These are phyloP conservation scores for Perizoma affinitatum DNA, from an alignment of 2,888 invertebrate species.

Conservation along the genomic window DNA sequence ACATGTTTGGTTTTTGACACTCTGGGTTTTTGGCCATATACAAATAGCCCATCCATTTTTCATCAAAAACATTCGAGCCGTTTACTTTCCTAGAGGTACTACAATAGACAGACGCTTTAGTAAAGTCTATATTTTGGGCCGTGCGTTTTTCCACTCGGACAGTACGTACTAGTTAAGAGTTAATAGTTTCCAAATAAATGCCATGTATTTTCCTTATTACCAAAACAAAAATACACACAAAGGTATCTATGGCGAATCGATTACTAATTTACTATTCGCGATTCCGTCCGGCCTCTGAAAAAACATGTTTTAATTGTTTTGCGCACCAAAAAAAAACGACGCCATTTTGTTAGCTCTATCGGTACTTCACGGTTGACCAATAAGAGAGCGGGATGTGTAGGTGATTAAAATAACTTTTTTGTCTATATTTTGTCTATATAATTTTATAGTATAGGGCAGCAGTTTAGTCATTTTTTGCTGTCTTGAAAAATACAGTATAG, in stretches of 20 bases:
- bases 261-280: constrained; percentile 19
- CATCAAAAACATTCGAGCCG: too few relatives aligned
- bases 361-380: constrained; percentile 59
- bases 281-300: constrained; percentile 34
- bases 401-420: constrained; percentile 25
- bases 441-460: constrained; percentile 9
- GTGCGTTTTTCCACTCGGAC: too few relatives aligned
- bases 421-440: constrained; percentile 25
- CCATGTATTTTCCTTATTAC: neutral
- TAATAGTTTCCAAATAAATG: too few relatives aligned
- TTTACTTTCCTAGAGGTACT: too few relatives aligned
- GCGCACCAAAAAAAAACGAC: constrained; percentile 49
- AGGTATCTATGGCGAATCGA: constrained; percentile 30
- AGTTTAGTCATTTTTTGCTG: neutral
- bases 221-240: constrained; percentile 23
- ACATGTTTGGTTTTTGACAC: too few relatives aligned
- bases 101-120: too few relatives aligned
- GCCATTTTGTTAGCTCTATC: constrained; percentile 53
- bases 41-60: too few relatives aligned
- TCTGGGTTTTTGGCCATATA: too few relatives aligned
- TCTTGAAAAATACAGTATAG: neutral
- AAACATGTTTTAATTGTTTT: constrained; percentile 54
- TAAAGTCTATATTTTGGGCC: too few relatives aligned
- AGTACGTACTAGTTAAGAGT: too few relatives aligned
- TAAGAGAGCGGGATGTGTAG: constrained; percentile 42